phyloP scores from a whole-genome alignment of 1,140 invertebrate genomes.

The Calycopis cecrops region DNA sequence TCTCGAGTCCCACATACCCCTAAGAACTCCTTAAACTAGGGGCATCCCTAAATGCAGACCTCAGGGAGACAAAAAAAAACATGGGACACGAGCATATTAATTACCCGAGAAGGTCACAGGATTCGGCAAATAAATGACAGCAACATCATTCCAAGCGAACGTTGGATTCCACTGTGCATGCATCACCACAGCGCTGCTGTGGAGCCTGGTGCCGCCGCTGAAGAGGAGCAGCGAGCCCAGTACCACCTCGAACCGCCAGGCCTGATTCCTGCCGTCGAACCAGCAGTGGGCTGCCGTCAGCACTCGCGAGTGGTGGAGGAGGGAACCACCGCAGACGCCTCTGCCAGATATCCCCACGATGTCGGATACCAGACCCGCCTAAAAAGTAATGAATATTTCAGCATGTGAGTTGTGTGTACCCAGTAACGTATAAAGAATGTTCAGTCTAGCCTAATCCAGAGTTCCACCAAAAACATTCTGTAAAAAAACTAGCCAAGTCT shows the following conservation, averaged over 20 bases:
- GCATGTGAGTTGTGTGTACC: too few relatives aligned
- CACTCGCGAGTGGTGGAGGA: conserved; percentile 31
- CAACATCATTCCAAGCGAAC: conserved; percentile 36
- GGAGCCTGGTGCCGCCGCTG: conserved; percentile 34
- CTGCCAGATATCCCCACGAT: conserved; percentile 25
- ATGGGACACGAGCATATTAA: too few relatives aligned
- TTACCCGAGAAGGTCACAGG: conserved; percentile 43
- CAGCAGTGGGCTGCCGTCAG: conserved; percentile 49
- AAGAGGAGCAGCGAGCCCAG: conserved; percentile 39
- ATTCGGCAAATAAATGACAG: conserved; percentile 39
- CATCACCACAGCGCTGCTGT: conserved; percentile 26
- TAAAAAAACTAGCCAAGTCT: too few relatives aligned
- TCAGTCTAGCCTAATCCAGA: too few relatives aligned
- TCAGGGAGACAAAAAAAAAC: too few relatives aligned
- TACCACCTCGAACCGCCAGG: conserved; percentile 33
- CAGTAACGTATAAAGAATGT: too few relatives aligned
- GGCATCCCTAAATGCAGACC: too few relatives aligned
- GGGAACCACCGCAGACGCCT: conserved; percentile 37
- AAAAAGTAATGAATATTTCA: conserved; percentile 3
- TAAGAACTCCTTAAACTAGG: too few relatives aligned
- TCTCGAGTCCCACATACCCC: too few relatives aligned
- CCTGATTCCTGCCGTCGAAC: conserved; percentile 34
- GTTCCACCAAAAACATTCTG: too few relatives aligned
- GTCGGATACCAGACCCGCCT: conserved; percentile 41
- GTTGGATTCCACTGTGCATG: conserved; percentile 31